A percentile compares a stretch with the other conserved stretches of the same genome.
Evolutionary conservation across 1,140 invertebrate species (phyloP).

Genomic region (Apocrypta bakeri): DNA sequence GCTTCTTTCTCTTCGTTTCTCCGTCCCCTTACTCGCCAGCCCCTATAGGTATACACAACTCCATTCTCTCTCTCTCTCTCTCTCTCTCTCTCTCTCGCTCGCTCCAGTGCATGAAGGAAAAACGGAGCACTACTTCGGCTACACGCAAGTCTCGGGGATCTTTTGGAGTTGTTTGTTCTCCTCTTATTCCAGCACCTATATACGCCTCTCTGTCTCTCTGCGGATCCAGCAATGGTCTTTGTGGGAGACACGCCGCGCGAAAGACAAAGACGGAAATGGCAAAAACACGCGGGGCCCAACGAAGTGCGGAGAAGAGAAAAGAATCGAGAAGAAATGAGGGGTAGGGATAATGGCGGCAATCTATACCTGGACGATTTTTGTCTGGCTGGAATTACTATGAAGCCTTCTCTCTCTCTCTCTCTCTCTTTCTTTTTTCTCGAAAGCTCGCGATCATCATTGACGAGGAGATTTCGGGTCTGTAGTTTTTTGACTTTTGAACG

Average conservation of each 20-base stretch:
- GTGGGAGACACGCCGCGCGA: constrained; percentile 45
- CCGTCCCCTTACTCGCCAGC: neutral
- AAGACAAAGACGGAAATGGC: constrained; percentile 46
- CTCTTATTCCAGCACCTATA: neutral
- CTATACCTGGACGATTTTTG: constrained; percentile 71
- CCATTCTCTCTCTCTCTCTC: neutral
- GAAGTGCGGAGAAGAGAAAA: neutral
- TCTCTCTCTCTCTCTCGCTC: neutral
- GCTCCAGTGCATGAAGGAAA: neutral
- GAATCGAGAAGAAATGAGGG: neutral
- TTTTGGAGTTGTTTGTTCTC: constrained; percentile 17
- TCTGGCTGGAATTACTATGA: constrained; percentile 69
- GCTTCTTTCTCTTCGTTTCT: neutral
- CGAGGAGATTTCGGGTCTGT: no score
- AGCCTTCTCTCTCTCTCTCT: constrained; percentile 42
- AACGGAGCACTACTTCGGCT: neutral
- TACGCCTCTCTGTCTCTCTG: neutral
- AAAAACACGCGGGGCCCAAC: constrained; percentile 23
- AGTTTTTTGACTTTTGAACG: no score
- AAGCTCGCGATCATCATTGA: no score
- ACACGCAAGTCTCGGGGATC: constrained; percentile 34
- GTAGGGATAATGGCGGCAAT: constrained; percentile 71
- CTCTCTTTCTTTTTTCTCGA: constrained; percentile 11
- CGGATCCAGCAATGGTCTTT: constrained; percentile 52
- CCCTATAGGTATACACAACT: no score